Percentiles rank a stretch among this genome's conserved stretches.
These are phyloP conservation scores for Cryptops parisi DNA, from an alignment of 2,888 invertebrate species.

Conservation along the genomic window DNA sequence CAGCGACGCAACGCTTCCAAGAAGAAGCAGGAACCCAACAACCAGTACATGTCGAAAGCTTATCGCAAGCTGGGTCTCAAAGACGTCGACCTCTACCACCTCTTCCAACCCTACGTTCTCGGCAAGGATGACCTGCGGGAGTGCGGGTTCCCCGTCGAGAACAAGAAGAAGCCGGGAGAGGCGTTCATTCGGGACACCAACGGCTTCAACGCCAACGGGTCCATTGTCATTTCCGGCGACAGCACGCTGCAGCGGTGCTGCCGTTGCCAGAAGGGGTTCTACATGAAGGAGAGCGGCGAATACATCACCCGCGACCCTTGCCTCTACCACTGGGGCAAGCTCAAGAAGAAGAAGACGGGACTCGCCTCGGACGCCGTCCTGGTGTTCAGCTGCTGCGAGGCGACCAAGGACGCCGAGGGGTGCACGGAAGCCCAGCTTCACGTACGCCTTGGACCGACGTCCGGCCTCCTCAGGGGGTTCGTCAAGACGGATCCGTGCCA, in stretches of 20 bases:
- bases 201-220: background rate
- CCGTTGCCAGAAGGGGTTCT: background rate
- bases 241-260: background rate
- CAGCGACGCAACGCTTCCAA: constrained; percentile 18
- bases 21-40: constrained; percentile 12
- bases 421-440: constrained; percentile 51
- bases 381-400: constrained; percentile 49
- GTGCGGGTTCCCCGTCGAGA: constrained; percentile 57
- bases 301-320: background rate
- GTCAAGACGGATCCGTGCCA: constrained; percentile 40
- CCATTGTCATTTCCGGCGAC: background rate
- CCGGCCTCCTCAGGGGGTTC: constrained; percentile 51
- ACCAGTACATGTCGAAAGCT: background rate
- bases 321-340: background rate
- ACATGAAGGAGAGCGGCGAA: background rate
- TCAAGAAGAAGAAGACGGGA: constrained; percentile 18
- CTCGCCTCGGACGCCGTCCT: constrained; percentile 19
- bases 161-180: constrained; percentile 43
- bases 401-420: constrained; percentile 40
- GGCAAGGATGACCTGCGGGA: constrained; percentile 45
- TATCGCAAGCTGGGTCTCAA: constrained; percentile 34
- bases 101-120: constrained; percentile 47
- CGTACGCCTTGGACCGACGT: constrained; percentile 58
- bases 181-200: constrained; percentile 38
- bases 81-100: constrained; percentile 41